A percentile compares a stretch with the other conserved stretches of the same genome.
Conservation (phyloP, 1,140 invertebrate species). For the Drosophila watanabei region DNA sequence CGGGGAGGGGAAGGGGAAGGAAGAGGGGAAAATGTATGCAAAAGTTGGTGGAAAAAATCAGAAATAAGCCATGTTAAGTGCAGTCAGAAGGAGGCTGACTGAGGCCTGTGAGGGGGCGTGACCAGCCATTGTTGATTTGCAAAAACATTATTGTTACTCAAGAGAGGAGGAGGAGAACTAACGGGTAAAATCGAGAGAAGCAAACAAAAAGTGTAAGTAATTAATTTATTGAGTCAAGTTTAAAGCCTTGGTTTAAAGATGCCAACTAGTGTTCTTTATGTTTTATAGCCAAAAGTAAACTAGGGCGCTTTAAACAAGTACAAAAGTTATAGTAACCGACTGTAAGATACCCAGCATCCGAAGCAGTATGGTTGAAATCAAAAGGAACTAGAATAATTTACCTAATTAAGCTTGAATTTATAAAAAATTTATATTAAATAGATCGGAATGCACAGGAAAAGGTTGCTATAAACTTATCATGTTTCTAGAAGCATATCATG, state of each 20-base stretch:
- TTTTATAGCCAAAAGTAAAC: background rate
- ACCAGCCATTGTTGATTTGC: conserved; percentile 49
- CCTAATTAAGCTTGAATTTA: background rate
- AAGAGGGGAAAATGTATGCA: background rate
- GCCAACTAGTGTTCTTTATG: background rate
- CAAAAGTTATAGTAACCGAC: background rate
- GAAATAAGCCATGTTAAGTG: conserved; percentile 23
- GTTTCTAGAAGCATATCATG: too few relatives aligned
- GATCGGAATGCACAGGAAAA: background rate
- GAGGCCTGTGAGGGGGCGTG: conserved; percentile 2
- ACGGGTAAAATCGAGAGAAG: background rate
- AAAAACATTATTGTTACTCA: conserved; percentile 40
- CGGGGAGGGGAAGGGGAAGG: background rate
- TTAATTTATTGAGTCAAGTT: background rate
- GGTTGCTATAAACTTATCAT: background rate
- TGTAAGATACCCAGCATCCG: too few relatives aligned
- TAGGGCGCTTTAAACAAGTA: background rate
- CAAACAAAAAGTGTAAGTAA: background rate
- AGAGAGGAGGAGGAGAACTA: background rate
- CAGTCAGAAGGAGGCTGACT: conserved; percentile 14
- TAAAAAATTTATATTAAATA: background rate
- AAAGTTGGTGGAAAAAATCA: conserved; percentile 6
- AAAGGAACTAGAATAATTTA: background rate
- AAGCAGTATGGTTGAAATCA: background rate
- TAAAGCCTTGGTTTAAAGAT: background rate